Conservation (phyloP, 1,140 invertebrate species). For the Sarcophaga peregrina region DNA sequence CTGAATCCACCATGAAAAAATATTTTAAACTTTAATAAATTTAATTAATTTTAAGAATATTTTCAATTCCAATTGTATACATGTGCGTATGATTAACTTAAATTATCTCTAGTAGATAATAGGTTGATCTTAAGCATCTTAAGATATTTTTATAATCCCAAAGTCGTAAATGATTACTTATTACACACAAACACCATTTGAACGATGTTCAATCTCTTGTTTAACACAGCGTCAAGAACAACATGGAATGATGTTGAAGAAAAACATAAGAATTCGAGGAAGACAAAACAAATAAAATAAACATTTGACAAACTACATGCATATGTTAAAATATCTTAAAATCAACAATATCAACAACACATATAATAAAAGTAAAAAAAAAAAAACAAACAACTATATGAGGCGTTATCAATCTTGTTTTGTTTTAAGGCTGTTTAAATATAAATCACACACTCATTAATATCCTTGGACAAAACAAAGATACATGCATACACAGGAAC, state of each 20-base stretch:
- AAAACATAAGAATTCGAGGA: background rate
- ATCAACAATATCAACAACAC: too few relatives aligned
- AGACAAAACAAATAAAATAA: background rate
- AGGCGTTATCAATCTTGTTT: constrained; percentile 19
- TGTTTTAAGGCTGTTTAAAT: constrained; percentile 1
- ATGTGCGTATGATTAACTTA: constrained; percentile 21
- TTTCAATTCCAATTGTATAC: too few relatives aligned
- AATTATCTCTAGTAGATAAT: background rate
- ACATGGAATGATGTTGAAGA: background rate
- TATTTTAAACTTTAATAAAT: too few relatives aligned
- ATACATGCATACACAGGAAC: too few relatives aligned
- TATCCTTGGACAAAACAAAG: background rate
- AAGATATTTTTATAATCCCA: background rate
- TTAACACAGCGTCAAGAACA: background rate
- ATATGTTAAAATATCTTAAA: background rate
- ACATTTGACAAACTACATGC: background rate
- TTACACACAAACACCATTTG: background rate
- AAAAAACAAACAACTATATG: background rate
- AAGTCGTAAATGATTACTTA: background rate
- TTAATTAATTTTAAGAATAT: too few relatives aligned
- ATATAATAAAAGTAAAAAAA: background rate
- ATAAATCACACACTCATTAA: background rate
- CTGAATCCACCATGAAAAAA: too few relatives aligned
- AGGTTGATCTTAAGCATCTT: background rate
- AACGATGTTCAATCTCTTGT: background rate